phyloP scores from a whole-genome alignment of 2,797 vertebrate species.

The Graptemys geographica region DNA sequence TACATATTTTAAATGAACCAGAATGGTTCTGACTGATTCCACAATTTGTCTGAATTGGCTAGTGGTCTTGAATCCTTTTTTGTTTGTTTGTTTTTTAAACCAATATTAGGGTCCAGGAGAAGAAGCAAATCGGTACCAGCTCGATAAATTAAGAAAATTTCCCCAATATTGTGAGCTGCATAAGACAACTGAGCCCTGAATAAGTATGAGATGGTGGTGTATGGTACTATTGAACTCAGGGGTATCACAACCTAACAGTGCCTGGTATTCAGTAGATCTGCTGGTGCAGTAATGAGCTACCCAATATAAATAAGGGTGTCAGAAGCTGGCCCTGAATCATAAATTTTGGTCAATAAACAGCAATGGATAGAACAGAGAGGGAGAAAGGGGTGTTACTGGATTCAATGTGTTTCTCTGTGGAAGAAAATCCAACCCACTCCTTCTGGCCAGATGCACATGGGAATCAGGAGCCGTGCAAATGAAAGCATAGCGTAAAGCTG shows the following conservation, averaged over 20 bases:
- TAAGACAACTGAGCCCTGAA: conserved; percentile 14
- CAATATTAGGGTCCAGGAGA: rapidly evolving
- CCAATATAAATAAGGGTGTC: conserved; percentile 28
- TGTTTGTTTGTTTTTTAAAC: neutral
- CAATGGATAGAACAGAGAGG: conserved; percentile 48
- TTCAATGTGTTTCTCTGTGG: conserved; percentile 54
- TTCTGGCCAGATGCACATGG: neutral
- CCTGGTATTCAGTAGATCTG: conserved; percentile 17
- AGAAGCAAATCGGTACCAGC: neutral
- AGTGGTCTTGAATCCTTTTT: rapidly evolving
- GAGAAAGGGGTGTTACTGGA: conserved; percentile 32
- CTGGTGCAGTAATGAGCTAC: neutral
- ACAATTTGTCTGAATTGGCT: neutral
- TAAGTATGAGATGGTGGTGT: neutral
- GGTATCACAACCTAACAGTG: neutral
- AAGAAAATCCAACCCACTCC: conserved; percentile 21
- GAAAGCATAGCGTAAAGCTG: conserved; percentile 42
- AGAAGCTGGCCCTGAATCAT: conserved; percentile 41
- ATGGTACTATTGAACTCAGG: too few relatives aligned
- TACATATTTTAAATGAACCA: neutral
- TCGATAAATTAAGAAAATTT: conserved; percentile 22
- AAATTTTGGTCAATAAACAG: conserved; percentile 50
- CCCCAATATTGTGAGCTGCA: neutral
- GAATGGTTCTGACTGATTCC: neutral
- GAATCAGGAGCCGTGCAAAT: conserved; percentile 52